Evolutionary conservation across 2,888 invertebrate species (phyloP).

Genomic region (Epistrophe eligans): DNA sequence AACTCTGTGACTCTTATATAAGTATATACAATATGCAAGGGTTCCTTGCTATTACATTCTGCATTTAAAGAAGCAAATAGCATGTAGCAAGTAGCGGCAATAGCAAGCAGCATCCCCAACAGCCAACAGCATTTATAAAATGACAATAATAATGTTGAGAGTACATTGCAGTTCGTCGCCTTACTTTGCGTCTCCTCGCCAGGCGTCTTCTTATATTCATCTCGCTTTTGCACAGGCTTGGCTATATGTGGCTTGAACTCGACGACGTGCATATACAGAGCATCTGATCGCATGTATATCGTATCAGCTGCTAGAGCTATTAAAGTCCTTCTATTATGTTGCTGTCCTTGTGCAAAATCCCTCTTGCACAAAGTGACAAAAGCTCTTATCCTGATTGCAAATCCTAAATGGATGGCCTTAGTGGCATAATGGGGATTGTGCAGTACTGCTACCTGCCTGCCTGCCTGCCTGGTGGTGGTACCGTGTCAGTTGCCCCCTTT

Average conservation of each 20-base stretch:
- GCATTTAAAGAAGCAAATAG: constrained; percentile 18
- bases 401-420: constrained; percentile 63
- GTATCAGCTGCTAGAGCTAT: constrained; percentile 69
- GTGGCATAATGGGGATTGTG: constrained; percentile 11
- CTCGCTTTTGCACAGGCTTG: not conserved
- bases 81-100: constrained; percentile 1
- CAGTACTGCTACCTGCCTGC: constrained; percentile 9
- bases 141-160: constrained; percentile 63
- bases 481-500: constrained; percentile 14
- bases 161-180: constrained; percentile 58
- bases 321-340: constrained; percentile 72
- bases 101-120: constrained; percentile 11
- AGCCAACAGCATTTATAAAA: constrained; percentile 33
- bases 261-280: constrained; percentile 20
- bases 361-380: constrained; percentile 75
- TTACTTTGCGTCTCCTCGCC: not conserved
- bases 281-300: constrained; percentile 52
- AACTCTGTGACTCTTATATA: constrained; percentile 26
- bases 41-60: constrained; percentile 10
- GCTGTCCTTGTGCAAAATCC: constrained; percentile 69
- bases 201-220: constrained; percentile 12
- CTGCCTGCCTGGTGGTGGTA: not conserved
- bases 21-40: too few species aligned
- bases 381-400: constrained; percentile 76
- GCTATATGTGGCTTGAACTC: constrained; percentile 40